Percentiles rank a stretch among this genome's conserved stretches.
Conservation (phyloP, 1,140 invertebrate species). For the Pseudomyrmex gracilis region DNA sequence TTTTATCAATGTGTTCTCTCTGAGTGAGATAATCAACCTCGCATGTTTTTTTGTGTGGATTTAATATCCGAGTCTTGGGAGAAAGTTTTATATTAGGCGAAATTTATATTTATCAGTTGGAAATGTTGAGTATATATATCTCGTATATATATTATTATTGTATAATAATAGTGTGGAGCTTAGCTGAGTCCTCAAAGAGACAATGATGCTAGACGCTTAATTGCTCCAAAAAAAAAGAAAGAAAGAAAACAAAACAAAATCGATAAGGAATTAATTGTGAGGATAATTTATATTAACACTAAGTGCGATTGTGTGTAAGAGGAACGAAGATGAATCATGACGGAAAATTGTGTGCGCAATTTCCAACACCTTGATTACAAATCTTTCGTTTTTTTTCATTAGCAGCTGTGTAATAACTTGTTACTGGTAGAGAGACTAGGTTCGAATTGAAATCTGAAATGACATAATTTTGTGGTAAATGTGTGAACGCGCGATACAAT, state of each 20-base stretch:
- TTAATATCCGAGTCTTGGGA: constrained; percentile 23
- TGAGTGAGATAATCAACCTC: constrained; percentile 67
- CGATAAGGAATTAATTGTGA: constrained; percentile 68
- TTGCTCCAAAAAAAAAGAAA: constrained; percentile 74
- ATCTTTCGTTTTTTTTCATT: constrained; percentile 47
- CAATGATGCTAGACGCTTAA: constrained; percentile 84
- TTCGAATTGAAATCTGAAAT: background rate
- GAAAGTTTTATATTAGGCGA: constrained; percentile 69
- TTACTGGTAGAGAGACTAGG: constrained; percentile 18
- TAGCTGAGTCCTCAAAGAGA: constrained; percentile 77
- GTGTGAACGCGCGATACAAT: background rate
- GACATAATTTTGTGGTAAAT: background rate
- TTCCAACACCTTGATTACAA: constrained; percentile 32
- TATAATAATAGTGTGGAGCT: constrained; percentile 75
- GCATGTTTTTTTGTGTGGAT: constrained; percentile 34
- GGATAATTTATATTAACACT: constrained; percentile 72
- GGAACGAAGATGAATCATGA: constrained; percentile 56
- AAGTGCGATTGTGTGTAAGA: constrained; percentile 80
- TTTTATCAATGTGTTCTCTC: constrained; percentile 22
- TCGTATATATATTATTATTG: constrained; percentile 72
- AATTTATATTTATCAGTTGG: constrained; percentile 79
- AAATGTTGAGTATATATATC: constrained; percentile 71
- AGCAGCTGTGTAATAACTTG: constrained; percentile 52
- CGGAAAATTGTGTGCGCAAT: constrained; percentile 49
- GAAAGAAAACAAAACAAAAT: constrained; percentile 65